Evolutionary conservation across 2,888 invertebrate species (phyloP), one percentile per base, ranked within the genome.

Genomic region (Drosophila recens): DNA sequence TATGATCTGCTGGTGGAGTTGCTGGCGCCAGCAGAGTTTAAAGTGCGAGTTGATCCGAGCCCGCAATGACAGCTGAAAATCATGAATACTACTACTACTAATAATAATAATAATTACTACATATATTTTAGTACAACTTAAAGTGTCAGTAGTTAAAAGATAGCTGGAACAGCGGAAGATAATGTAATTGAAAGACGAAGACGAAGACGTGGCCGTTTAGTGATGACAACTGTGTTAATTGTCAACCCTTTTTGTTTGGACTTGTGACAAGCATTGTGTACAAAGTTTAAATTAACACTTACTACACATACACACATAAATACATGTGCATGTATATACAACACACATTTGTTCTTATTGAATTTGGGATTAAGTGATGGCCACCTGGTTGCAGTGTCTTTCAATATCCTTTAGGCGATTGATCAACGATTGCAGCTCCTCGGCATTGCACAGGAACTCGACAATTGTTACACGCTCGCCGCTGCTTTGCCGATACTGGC

Each of bases 391-490:
- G 72, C 92, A 92, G 65, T 93, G 93, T 13, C 92, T 77, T 71
- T 93, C 92, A 27, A 93, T 92, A 72, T 93, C 93, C 69, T 92
- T 93, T 0, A 93, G 68, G 6, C 91, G 91, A 59, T 91, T 91
- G 11, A 93, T 89, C 9, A 93, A 75, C n/a, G 91, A 91, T 30
- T 93, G 93, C 43, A 93, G 68, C 69, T 93, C 93, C 67, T 93
- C 93, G 8, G 90, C 90, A 65, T 93, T 93, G 73, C 93, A 92
- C 0, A 91, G 67, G 45, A 93, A 92, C 62, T 93, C 92, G 0
- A 91, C 89, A 43, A 92, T 80, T 6, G 90, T 90, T 15, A 90
- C 79, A 0, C 92, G 89, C 54, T 92, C 91, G 0, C 91, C 91
- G 11, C 88, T 91, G 46, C 87, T 83, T 27, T 90, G 89, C n/a